Evolutionary conservation across 2,113 vertebrate genomes (phyloP).

Genomic region (Dasyurus viverrinus): DNA sequence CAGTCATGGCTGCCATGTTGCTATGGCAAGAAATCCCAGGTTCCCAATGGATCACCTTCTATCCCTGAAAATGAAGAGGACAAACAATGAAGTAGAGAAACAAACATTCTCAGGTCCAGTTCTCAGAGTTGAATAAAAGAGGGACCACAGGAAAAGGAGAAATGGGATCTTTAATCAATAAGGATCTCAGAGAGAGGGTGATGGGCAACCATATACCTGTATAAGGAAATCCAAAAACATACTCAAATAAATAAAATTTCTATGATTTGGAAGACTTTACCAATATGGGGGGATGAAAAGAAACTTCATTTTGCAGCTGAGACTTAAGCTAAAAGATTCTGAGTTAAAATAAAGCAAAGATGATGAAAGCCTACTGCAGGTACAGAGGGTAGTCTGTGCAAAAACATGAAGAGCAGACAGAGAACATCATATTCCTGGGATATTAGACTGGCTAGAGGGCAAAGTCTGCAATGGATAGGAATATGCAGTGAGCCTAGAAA

Average conservation of each 20-base stretch:
- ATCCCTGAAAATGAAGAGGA: too few species aligned
- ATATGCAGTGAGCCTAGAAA: neutral
- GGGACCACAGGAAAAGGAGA: too few species aligned
- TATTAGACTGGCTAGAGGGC: neutral
- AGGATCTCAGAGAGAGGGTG: neutral
- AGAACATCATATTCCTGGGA: neutral
- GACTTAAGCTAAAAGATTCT: neutral
- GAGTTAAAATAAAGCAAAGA: neutral
- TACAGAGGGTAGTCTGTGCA: neutral
- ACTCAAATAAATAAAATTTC: neutral
- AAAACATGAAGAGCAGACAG: neutral
- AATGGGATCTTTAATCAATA: neutral
- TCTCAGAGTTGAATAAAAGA: too few species aligned
- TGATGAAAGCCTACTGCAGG: neutral
- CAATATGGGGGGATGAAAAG: neutral
- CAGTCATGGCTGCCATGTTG: too few species aligned
- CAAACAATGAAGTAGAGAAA: too few species aligned
- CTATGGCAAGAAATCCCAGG: too few species aligned
- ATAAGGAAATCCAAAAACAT: neutral
- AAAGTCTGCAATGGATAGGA: neutral
- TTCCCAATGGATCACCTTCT: too few species aligned
- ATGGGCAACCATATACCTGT: neutral
- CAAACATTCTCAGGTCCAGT: too few species aligned
- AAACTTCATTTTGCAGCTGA: neutral
- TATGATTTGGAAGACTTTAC: neutral